A percentile compares a stretch with the other conserved stretches of the same genome.
phyloP scores from a whole-genome alignment of 2,888 invertebrate species.

The Phyllotreta cruciferae region DNA sequence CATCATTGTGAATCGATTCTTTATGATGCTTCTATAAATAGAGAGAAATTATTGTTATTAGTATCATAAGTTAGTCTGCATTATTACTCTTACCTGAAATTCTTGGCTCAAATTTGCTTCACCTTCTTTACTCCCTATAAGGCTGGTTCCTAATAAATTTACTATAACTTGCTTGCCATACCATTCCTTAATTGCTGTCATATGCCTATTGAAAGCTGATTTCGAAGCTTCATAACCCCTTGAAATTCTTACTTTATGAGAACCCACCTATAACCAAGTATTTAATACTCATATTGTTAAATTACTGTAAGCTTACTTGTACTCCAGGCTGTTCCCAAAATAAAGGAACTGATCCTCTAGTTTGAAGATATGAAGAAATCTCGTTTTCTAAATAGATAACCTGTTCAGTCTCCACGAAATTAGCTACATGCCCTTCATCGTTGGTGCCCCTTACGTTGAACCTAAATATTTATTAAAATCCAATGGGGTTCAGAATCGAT shows the following conservation, averaged over 20 bases:
- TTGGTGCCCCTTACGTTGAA: conserved; percentile 99
- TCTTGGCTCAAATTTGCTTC: conserved; percentile 94
- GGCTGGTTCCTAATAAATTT: conserved; percentile 88
- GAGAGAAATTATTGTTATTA: conserved; percentile 25
- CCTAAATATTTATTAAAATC: conserved; percentile 55
- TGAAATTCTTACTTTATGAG: conserved; percentile 97
- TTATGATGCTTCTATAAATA: conserved; percentile 78
- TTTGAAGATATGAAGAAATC: conserved; percentile 88
- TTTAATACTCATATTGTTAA: neutral
- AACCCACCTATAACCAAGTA: conserved; percentile 76
- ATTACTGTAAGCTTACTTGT: conserved; percentile 66
- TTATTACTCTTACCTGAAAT: conserved; percentile 69
- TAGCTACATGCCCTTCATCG: conserved; percentile 98
- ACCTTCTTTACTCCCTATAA: conserved; percentile 95
- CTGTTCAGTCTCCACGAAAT: conserved; percentile 99
- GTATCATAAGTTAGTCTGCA: conserved; percentile 8
- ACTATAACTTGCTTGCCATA: conserved; percentile 93
- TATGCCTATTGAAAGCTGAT: conserved; percentile 91
- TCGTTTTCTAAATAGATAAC: conserved; percentile 91
- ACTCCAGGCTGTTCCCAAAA: conserved; percentile 99
- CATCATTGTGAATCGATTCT: conserved; percentile 80
- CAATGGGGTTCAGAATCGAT: conserved; percentile 12
- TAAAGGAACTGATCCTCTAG: conserved; percentile 94
- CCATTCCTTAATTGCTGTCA: conserved; percentile 81
- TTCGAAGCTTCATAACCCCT: conserved; percentile 94